Evolutionary conservation across 2,113 vertebrate genomes (phyloP).

Genomic region (Todiramphus saurophagus): DNA sequence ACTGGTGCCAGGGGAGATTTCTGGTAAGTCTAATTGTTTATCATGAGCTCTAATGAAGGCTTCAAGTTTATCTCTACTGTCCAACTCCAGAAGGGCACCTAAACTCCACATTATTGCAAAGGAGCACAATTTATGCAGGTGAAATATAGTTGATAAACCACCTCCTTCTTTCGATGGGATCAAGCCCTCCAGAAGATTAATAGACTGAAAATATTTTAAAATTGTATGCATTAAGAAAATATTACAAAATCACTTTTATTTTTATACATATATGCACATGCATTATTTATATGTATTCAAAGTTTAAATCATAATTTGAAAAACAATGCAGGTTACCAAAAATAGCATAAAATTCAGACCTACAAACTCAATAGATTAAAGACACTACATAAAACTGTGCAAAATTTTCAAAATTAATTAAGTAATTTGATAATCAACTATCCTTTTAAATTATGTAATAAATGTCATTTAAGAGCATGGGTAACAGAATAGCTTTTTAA

Average conservation of each 20-base stretch:
- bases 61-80: slow-evolving; percentile 76
- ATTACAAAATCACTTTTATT: background rate
- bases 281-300: background rate
- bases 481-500: background rate
- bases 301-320: background rate
- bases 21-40: slow-evolving; percentile 72
- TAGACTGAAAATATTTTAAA: slow-evolving; percentile 70
- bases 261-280: background rate
- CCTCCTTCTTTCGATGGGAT: slow-evolving; percentile 76
- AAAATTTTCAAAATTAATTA: background rate
- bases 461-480: background rate
- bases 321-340: background rate
- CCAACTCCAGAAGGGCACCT: slow-evolving; percentile 77
- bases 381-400: background rate
- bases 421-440: background rate
- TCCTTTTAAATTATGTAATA: background rate
- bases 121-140: slow-evolving; percentile 75
- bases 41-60: slow-evolving; percentile 66
- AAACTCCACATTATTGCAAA: slow-evolving; percentile 82
- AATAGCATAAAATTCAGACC: background rate
- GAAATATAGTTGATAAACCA: slow-evolving; percentile 35
- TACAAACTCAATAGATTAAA: background rate
- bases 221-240: background rate
- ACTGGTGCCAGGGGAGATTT: slow-evolving; percentile 30
- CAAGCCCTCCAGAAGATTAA: slow-evolving; percentile 79